Percentiles rank a stretch among this genome's conserved stretches.
phyloP scores from a whole-genome alignment of 2,113 vertebrate genomes.

The Globicephala melas region DNA sequence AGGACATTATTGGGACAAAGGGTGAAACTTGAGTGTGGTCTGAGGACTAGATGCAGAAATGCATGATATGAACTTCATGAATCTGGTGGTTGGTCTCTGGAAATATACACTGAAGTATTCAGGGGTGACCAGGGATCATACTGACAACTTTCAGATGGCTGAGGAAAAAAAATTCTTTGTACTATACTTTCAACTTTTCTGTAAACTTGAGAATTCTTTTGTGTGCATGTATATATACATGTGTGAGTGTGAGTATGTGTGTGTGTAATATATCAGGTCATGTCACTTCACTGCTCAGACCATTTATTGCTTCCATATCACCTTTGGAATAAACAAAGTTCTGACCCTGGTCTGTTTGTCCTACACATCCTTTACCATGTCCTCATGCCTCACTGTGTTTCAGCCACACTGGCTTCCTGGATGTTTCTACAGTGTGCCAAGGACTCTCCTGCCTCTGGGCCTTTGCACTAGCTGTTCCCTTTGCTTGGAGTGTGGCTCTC shows the following conservation, averaged over 20 bases:
- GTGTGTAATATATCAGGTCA: neutral
- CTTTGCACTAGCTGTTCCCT: neutral
- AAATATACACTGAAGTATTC: neutral
- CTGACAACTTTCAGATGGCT: neutral
- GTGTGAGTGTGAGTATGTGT: too few relatives aligned
- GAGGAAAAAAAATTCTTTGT: neutral
- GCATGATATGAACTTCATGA: neutral
- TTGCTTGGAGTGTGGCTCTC: neutral
- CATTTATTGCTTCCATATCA: neutral
- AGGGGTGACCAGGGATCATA: neutral
- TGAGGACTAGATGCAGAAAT: neutral
- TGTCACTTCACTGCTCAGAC: neutral
- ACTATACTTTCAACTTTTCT: neutral
- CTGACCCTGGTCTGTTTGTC: neutral
- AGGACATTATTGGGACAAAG: neutral
- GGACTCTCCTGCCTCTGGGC: neutral
- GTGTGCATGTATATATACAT: too few relatives aligned
- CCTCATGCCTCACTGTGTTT: neutral
- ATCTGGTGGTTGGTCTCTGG: neutral
- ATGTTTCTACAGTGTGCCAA: neutral
- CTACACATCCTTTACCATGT: neutral
- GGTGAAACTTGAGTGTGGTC: neutral
- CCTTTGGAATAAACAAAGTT: neutral
- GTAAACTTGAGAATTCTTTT: neutral
- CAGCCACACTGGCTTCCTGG: neutral